Base-by-base conservation (phyloP, 1,140 invertebrate genomes). In the Brevipalpus yothersi region DNA sequence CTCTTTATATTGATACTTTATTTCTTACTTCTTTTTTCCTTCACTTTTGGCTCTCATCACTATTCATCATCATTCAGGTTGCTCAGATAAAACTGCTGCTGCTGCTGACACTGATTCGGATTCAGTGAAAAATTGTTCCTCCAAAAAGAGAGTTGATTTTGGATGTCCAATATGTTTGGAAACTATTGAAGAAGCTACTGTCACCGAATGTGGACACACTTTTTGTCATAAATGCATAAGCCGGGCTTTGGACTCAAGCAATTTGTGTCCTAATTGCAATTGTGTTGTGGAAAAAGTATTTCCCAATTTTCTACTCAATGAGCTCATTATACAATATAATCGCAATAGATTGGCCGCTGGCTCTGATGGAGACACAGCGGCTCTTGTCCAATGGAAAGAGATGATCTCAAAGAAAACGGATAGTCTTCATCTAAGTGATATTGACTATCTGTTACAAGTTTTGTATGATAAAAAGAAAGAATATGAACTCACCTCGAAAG, bases 121-220 rank as follows among this genome's bases (percentile, higher is more conserved):
- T 31, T 31, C 31, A 31, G 31, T 31, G 2, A 31, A 31, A 31
- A 31, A 31, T 31, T 31, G 31, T 31, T 2, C 31, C 31, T 5
- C 5, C 31, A 31, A 31, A 5, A 31, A 31, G 31, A 31, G 31
- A 59, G 56, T 45, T 54, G 40, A 47, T 41, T 31, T 10, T 58
- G 53, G n/a, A 53, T 65, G 89, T 69, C 86, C 87, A 1, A 82
- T 94, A 49, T 94, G 90, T 72, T 84, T 91, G 70, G 83, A 91
- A 68, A 72, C 89, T 21, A 88, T 93, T 59, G 81, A 82, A 59
- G 88, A 91, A 71, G 86, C 89, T 1, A 81, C 89, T 69, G 87
- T 93, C 65, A 93, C 89, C 0, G 80, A 82, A 63, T 95, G 90
- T 73, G 90, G 90, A 2, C 91, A 95, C 69, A 91, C 87, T 5